These are phyloP conservation scores for Embiotoca jacksoni DNA, from an alignment of 2,113 vertebrate species.

Conservation along the genomic window DNA sequence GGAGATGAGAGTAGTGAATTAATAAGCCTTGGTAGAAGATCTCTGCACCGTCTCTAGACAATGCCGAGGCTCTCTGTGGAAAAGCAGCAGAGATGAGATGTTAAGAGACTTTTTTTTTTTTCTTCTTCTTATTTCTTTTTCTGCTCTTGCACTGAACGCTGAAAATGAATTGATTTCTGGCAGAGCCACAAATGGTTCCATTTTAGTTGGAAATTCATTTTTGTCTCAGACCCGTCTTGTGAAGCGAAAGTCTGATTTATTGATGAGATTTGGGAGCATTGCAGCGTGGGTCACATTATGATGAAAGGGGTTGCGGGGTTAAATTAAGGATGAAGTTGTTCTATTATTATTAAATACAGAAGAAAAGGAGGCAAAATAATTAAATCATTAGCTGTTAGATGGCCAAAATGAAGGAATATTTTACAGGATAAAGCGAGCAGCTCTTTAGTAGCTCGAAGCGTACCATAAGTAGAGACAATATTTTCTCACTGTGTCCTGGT, in stretches of 20 bases:
- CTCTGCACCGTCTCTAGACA: constrained; percentile 80
- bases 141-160: constrained; percentile 42
- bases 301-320: constrained; percentile 36
- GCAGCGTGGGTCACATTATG: constrained; percentile 18
- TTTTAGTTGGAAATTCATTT: constrained; percentile 57
- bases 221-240: constrained; percentile 38
- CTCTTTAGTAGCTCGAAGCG: constrained; percentile 14
- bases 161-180: constrained; percentile 69
- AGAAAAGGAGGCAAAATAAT: background rate
- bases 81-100: constrained; percentile 74
- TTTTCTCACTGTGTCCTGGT: constrained; percentile 32
- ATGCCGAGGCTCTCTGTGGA: constrained; percentile 74
- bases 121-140: constrained; percentile 38
- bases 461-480: background rate
- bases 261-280: constrained; percentile 53
- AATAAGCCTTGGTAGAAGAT: constrained; percentile 84
- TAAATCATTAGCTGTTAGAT: background rate
- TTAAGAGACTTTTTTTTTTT: constrained; percentile 62
- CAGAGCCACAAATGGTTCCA: constrained; percentile 56
- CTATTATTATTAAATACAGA: constrained; percentile 3
- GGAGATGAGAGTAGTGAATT: constrained; percentile 84
- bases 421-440: constrained; percentile 24
- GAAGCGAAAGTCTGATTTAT: constrained; percentile 64
- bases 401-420: constrained; percentile 1
- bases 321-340: constrained; percentile 43